A percentile compares a stretch with the other conserved stretches of the same genome.
Conservation (phyloP, 2,888 invertebrate species). For the Himalopsyche anomala region DNA sequence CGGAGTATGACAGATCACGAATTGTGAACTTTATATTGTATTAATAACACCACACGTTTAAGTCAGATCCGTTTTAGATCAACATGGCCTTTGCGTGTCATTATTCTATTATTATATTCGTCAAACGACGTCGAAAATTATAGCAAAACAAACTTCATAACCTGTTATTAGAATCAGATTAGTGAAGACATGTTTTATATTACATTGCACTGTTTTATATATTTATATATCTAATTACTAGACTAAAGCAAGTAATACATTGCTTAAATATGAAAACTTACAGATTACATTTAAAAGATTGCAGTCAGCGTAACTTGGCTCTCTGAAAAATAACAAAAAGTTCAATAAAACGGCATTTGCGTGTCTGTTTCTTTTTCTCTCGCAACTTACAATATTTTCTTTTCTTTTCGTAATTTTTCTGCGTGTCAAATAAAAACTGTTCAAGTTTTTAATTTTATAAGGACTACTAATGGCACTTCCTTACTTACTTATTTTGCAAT, state of each 20-base stretch:
- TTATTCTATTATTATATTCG: background rate
- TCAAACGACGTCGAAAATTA: background rate
- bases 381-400: too few species aligned
- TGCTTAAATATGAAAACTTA: background rate
- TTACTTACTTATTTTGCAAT: too few species aligned
- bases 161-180: background rate
- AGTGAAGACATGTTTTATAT: background rate
- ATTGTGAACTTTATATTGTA: constrained; percentile 7
- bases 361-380: too few species aligned
- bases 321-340: too few species aligned
- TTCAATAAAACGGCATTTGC: too few species aligned
- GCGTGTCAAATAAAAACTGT: too few species aligned
- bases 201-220: background rate
- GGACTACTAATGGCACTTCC: too few species aligned
- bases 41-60: background rate
- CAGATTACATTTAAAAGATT: background rate
- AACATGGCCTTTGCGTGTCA: background rate
- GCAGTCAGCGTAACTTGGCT: too few species aligned
- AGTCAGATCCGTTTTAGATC: constrained; percentile 12
- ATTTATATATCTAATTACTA: background rate
- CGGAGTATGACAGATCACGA: constrained; percentile 36
- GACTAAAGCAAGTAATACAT: background rate
- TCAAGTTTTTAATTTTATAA: too few species aligned
- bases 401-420: too few species aligned
- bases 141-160: background rate